Conservation (phyloP, 2,113 vertebrate species). For the Fregata magnificens region DNA sequence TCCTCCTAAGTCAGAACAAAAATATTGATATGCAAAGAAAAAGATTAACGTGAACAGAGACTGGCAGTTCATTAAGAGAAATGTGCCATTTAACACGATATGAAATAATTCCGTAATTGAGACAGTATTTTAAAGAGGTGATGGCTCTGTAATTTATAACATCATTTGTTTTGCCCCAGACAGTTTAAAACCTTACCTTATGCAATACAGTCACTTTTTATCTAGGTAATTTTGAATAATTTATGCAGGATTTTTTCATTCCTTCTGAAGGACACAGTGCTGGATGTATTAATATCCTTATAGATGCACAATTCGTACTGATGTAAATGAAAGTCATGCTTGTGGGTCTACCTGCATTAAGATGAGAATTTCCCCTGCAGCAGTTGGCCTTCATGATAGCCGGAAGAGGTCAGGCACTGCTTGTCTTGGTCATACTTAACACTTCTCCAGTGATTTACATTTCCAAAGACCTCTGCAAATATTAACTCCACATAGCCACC, state of each 20-base stretch:
- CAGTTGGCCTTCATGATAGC: not conserved
- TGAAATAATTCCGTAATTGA: not conserved
- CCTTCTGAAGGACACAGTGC: not conserved
- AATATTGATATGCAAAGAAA: not conserved
- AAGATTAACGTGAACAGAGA: not conserved
- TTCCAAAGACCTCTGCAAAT: not conserved
- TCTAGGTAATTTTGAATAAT: not conserved
- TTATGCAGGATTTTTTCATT: not conserved
- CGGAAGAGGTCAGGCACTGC: not conserved
- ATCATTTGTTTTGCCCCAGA: not conserved
- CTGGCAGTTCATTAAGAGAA: not conserved
- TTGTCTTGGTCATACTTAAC: not conserved
- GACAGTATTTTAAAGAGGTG: not conserved
- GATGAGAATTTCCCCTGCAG: not conserved
- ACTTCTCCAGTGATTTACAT: not conserved
- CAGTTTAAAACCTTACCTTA: constrained; percentile 1
- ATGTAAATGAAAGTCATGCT: not conserved
- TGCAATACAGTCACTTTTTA: not conserved
- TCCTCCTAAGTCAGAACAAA: not conserved
- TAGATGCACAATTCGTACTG: not conserved
- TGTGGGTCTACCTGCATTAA: not conserved
- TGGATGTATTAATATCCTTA: not conserved
- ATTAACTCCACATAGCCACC: not conserved
- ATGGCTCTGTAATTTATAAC: not conserved
- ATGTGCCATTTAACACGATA: not conserved